These are phyloP conservation scores for Limnodromus scolopaceus DNA, from an alignment of 2,797 vertebrate genomes.

Conservation along the genomic window DNA sequence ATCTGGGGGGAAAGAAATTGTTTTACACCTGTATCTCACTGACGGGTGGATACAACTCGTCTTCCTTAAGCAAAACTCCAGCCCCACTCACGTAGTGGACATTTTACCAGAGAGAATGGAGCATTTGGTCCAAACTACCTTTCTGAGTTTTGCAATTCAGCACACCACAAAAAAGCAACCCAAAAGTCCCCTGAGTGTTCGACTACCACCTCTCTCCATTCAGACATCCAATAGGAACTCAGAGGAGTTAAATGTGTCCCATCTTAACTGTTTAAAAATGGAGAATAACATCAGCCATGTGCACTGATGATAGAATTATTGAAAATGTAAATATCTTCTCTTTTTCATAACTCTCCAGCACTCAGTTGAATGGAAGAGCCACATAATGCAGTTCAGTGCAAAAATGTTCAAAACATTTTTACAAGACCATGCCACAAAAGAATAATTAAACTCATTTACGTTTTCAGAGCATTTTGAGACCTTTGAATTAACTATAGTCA, in stretches of 20 bases:
- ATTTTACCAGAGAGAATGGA: background rate
- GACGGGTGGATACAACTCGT: background rate
- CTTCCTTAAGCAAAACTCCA: background rate
- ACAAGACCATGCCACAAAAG: background rate
- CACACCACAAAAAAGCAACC: background rate
- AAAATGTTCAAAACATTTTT: background rate
- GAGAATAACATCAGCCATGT: background rate
- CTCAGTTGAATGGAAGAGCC: background rate
- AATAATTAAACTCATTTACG: background rate
- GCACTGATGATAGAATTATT: background rate
- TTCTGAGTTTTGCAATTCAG: background rate
- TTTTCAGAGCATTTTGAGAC: background rate
- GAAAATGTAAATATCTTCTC: background rate
- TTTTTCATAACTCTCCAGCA: background rate
- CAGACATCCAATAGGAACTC: background rate
- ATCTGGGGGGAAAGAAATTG: background rate
- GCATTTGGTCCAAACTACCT: background rate
- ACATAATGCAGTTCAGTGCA: background rate
- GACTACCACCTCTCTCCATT: background rate
- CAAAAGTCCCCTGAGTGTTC: background rate
- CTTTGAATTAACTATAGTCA: background rate
- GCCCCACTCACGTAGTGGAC: background rate
- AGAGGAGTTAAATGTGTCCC: background rate
- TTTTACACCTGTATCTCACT: background rate
- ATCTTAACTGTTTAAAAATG: background rate